A percentile compares a stretch with the other conserved stretches of the same genome.
phyloP scores from a whole-genome alignment of 64 coral and sea anemone species.

The Montipora sp. region DNA sequence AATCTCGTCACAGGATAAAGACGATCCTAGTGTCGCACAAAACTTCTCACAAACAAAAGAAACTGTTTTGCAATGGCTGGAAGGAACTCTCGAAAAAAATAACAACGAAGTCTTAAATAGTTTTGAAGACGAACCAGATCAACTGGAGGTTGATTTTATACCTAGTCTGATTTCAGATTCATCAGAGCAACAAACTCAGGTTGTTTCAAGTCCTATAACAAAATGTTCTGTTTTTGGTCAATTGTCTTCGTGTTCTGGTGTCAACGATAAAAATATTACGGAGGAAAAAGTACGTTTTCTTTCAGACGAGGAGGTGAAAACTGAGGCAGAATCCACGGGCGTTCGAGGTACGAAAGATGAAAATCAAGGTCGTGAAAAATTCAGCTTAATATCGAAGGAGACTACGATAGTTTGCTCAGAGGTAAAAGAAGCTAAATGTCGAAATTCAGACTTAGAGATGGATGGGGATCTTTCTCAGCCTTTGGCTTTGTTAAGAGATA shows the following conservation, averaged over 20 bases:
- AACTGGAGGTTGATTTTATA: background rate
- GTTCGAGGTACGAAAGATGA: background rate
- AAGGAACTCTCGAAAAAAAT: background rate
- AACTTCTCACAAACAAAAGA: background rate
- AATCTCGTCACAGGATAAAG: background rate
- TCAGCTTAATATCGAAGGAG: background rate
- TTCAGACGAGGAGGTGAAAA: background rate
- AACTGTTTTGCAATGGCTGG: background rate
- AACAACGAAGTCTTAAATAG: background rate
- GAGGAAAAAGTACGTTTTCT: background rate
- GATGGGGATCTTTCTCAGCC: background rate
- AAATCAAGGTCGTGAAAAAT: background rate
- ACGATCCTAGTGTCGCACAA: background rate
- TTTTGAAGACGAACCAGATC: background rate
- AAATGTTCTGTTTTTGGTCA: background rate
- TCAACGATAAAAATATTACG: background rate
- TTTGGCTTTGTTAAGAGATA: background rate
- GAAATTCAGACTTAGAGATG: background rate
- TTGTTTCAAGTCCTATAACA: background rate
- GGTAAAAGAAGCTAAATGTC: background rate
- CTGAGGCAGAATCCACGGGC: background rate
- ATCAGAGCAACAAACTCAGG: background rate
- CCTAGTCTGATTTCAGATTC: background rate
- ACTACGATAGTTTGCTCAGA: background rate
- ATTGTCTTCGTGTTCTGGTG: background rate